phyloP scores from a whole-genome alignment of 2,888 invertebrate species.

The Diabrotica balteata region DNA sequence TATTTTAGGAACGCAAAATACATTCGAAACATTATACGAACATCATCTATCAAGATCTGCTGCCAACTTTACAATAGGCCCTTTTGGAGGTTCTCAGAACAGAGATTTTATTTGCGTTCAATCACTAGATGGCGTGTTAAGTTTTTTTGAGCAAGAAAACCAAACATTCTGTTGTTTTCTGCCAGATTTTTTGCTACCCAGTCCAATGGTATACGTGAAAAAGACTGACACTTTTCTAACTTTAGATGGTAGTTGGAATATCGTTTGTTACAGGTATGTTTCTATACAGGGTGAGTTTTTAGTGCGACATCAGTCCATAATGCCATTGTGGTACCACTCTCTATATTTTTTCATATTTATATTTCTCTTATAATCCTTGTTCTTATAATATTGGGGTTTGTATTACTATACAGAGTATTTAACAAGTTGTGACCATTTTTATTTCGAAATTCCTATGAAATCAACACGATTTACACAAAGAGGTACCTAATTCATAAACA shows the following conservation, averaged over 20 bases:
- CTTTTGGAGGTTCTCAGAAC: constrained; percentile 84
- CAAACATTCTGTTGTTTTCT: constrained; percentile 84
- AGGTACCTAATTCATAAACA: no score
- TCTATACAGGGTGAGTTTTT: no score
- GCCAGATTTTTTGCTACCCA: constrained; percentile 82
- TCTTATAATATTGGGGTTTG: no score
- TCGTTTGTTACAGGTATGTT: constrained; percentile 84
- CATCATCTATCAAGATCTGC: constrained; percentile 82
- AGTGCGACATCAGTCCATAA: no score
- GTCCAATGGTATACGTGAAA: constrained; percentile 81
- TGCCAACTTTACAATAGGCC: constrained; percentile 79
- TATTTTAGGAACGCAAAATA: constrained; percentile 70
- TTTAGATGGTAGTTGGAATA: constrained; percentile 78
- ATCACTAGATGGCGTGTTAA: constrained; percentile 86
- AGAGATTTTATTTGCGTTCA: constrained; percentile 92
- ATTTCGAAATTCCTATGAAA: no score
- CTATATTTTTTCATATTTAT: no score
- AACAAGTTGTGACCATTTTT: no score
- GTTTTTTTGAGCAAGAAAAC: constrained; percentile 93
- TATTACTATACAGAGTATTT: no score
- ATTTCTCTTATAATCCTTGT: no score
- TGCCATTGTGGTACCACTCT: no score
- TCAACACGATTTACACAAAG: no score
- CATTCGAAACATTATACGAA: constrained; percentile 76
- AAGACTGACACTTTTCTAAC: constrained; percentile 87